Evolutionary conservation across 2,113 vertebrate genomes (phyloP).

Genomic region (Pachyramphus minor): DNA sequence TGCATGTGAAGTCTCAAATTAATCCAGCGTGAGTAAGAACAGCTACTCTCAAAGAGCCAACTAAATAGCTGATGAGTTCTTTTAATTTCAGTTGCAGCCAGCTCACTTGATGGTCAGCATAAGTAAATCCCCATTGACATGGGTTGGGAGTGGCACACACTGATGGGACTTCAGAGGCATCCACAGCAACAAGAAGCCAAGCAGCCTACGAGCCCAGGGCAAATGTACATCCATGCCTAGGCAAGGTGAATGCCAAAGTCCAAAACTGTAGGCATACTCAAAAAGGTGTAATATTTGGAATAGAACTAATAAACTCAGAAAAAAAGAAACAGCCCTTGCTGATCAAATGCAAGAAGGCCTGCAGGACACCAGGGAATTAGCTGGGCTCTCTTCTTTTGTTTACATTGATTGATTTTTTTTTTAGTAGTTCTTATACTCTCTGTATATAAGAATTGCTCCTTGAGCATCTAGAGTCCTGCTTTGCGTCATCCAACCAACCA

Average conservation of each 20-base stretch:
- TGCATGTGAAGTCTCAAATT: not conserved
- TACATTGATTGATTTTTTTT: not conserved
- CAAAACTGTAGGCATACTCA: not conserved
- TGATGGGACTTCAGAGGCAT: not conserved
- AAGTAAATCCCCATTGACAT: not conserved
- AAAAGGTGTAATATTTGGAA: not conserved
- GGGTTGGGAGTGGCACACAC: not conserved
- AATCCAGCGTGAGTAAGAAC: not conserved
- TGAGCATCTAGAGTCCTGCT: not conserved
- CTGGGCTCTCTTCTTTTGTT: not conserved
- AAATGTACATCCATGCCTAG: fast-evolving
- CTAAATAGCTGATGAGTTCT: not conserved
- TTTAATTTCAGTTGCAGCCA: not conserved
- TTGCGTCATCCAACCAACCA: not conserved
- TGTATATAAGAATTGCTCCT: not conserved
- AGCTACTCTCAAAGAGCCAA: not conserved
- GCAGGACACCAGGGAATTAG: not conserved
- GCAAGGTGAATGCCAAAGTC: not conserved
- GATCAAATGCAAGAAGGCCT: not conserved
- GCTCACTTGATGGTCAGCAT: fast-evolving
- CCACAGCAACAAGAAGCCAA: not conserved
- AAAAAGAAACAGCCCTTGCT: not conserved
- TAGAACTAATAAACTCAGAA: not conserved
- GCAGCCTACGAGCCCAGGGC: fast-evolving
- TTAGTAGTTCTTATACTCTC: not conserved